These are phyloP conservation scores for Tetheella fluctuosa DNA, from an alignment of 2,888 invertebrate species.

Conservation along the genomic window DNA sequence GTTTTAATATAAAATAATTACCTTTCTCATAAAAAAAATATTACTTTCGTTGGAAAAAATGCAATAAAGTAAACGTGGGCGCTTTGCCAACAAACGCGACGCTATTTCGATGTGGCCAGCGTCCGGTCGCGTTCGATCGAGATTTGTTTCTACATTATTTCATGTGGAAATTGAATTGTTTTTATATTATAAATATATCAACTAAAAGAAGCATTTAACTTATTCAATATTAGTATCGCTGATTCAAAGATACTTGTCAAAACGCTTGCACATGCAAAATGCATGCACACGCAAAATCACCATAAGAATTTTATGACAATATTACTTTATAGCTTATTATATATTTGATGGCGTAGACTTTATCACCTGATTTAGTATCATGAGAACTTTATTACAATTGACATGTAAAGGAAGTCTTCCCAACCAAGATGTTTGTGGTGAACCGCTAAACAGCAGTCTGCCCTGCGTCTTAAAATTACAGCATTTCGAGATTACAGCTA, in stretches of 20 bases:
- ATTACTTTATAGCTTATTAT: slow-evolving; percentile 15
- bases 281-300: background rate
- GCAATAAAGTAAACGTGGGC: slow-evolving; percentile 67
- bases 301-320: background rate
- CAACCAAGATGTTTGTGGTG: slow-evolving; percentile 58
- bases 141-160: slow-evolving; percentile 39
- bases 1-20: slow-evolving; percentile 48
- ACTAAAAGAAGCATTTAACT: too few relatives aligned
- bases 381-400: slow-evolving; percentile 44
- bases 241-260: too few relatives aligned
- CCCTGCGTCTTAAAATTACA: slow-evolving; percentile 52
- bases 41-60: slow-evolving; percentile 58
- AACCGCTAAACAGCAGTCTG: slow-evolving; percentile 62
- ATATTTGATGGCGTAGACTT: slow-evolving; percentile 35
- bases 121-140: slow-evolving; percentile 30
- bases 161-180: background rate
- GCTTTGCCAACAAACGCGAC: slow-evolving; percentile 65
- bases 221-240: too few relatives aligned
- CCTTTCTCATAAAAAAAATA: slow-evolving; percentile 52
- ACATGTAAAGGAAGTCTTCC: slow-evolving; percentile 60
- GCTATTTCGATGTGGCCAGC: slow-evolving; percentile 66
- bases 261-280: background rate
- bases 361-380: slow-evolving; percentile 29
- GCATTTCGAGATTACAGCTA: slow-evolving; percentile 49
- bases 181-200: too few relatives aligned